Evolutionary conservation across 2,113 vertebrate species (phyloP).

Genomic region (Sisor rabdophorus): DNA sequence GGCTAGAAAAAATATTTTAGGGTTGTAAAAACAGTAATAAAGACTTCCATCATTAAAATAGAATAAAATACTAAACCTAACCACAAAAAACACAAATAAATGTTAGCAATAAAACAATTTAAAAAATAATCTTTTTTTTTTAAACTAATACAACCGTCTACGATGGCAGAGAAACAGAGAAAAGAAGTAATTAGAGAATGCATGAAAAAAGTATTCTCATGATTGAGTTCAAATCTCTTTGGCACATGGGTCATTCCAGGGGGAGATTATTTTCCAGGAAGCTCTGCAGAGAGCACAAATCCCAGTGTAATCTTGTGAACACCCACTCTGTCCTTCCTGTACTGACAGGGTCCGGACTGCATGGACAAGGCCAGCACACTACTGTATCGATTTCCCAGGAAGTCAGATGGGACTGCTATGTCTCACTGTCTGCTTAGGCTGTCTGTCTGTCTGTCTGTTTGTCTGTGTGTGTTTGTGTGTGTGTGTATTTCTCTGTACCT

Average conservation of each 20-base stretch:
- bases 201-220: neutral
- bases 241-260: neutral
- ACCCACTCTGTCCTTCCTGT: slow-evolving; percentile 43
- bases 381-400: slow-evolving; percentile 34
- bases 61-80: too few relatives aligned
- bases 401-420: slow-evolving; percentile 4
- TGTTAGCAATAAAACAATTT: too few relatives aligned
- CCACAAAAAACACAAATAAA: neutral
- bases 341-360: slow-evolving; percentile 30
- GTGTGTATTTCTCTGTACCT: neutral
- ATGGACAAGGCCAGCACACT: slow-evolving; percentile 14
- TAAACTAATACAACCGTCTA: too few relatives aligned
- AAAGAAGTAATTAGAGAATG: neutral
- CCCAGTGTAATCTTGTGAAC: slow-evolving; percentile 10
- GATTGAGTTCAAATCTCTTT: neutral
- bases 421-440: slow-evolving; percentile 35
- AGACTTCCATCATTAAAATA: neutral
- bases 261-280: slow-evolving; percentile 2
- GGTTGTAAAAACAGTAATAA: neutral
- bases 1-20: slow-evolving; percentile 61
- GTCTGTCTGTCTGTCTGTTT: too few relatives aligned
- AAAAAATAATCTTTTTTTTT: too few relatives aligned
- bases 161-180: neutral
- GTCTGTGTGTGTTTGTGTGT: too few relatives aligned
- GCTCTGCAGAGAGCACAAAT: slow-evolving; percentile 12